Conservation (phyloP, 2,888 invertebrate genomes). For the Perithous albicinctus region DNA sequence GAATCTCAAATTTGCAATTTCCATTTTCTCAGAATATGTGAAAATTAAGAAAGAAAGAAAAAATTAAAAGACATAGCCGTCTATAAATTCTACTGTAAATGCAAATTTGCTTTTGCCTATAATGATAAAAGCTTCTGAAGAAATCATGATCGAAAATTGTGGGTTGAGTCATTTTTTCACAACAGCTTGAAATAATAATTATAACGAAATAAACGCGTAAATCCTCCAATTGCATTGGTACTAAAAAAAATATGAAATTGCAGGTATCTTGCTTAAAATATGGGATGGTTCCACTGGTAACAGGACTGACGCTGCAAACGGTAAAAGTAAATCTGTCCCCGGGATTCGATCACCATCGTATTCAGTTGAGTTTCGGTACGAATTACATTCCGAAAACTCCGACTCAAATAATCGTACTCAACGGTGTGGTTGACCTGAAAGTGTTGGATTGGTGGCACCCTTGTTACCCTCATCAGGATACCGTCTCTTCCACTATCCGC, state of each 20-base stretch:
- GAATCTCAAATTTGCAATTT: neutral
- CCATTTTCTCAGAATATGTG: neutral
- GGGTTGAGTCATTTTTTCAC: neutral
- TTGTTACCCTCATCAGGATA: conserved; percentile 85
- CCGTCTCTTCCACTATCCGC: conserved; percentile 74
- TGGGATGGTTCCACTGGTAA: conserved; percentile 86
- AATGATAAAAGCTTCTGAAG: neutral
- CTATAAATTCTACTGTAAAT: neutral
- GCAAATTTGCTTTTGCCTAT: neutral
- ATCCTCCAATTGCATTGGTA: neutral
- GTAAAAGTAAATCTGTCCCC: conserved; percentile 86
- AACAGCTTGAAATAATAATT: neutral
- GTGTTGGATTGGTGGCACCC: conserved; percentile 90
- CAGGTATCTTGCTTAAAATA: conserved; percentile 87
- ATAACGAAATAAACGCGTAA: no score
- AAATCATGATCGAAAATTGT: neutral
- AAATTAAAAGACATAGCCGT: neutral
- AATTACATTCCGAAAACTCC: conserved; percentile 81
- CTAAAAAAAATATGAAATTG: conserved; percentile 60
- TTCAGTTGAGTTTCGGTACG: conserved; percentile 87
- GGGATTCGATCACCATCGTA: conserved; percentile 85
- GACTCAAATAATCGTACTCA: conserved; percentile 83
- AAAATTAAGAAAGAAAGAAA: neutral
- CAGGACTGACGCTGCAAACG: conserved; percentile 87
- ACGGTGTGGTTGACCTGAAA: conserved; percentile 86